Conservation (phyloP, 2,113 vertebrate species). For the Oceanodroma tethys region DNA sequence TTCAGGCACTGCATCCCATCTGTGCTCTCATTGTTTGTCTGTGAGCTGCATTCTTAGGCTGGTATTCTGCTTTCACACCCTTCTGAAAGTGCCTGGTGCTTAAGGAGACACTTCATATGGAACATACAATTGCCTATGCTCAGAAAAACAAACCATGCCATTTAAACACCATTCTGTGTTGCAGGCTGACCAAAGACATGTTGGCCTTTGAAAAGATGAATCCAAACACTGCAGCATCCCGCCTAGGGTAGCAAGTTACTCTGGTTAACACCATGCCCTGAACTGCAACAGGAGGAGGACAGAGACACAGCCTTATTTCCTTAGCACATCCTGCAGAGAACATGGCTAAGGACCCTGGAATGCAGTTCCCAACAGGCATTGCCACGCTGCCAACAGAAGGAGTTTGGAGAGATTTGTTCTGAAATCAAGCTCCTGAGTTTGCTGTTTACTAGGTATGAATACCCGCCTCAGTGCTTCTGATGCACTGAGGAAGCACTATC, state of each 20-base stretch:
- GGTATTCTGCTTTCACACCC: background rate
- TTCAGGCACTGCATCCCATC: background rate
- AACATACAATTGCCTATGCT: background rate
- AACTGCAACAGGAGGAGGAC: background rate
- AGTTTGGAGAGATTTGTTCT: background rate
- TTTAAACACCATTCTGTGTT: background rate
- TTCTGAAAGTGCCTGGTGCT: background rate
- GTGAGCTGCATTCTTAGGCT: background rate
- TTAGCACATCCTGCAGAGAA: background rate
- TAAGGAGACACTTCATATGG: background rate
- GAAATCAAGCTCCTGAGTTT: background rate
- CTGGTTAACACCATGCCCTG: background rate
- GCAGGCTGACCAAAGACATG: background rate
- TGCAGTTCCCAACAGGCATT: background rate
- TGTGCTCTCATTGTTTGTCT: background rate
- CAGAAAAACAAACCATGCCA: background rate
- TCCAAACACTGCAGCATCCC: background rate
- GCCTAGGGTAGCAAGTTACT: background rate
- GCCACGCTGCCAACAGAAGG: background rate
- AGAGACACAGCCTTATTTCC: background rate
- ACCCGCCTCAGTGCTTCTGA: background rate
- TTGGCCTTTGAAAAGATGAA: background rate
- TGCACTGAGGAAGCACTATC: background rate
- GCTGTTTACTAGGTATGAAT: background rate
- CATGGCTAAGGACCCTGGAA: background rate